Conservation (phyloP, 1,140 invertebrate genomes). For the Drosophila ananassae region DNA sequence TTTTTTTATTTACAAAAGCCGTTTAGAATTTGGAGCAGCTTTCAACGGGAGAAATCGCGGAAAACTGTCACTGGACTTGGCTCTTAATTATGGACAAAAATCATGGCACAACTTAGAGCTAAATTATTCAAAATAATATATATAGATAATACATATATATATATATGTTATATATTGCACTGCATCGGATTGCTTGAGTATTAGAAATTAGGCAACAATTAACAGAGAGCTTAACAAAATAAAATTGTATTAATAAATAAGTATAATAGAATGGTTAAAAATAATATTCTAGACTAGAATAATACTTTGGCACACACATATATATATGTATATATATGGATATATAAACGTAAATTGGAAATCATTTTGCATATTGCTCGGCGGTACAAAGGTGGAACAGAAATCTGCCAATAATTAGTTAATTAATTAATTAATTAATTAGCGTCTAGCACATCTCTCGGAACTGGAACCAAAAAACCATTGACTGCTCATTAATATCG, state of each 20-base stretch:
- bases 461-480: constrained; percentile 77
- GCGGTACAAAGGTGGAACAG: constrained; percentile 62
- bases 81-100: constrained; percentile 25
- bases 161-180: constrained; percentile 58
- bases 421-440: constrained; percentile 52
- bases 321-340: constrained; percentile 9
- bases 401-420: constrained; percentile 25
- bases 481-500: constrained; percentile 74
- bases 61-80: constrained; percentile 16
- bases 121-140: constrained; percentile 18
- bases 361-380: constrained; percentile 36
- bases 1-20: constrained; percentile 56
- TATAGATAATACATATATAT: neutral
- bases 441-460: constrained; percentile 19
- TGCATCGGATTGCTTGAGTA: constrained; percentile 47
- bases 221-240: constrained; percentile 17
- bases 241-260: neutral
- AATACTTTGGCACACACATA: constrained; percentile 73
- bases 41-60: neutral
- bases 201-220: constrained; percentile 71
- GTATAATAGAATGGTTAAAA: constrained; percentile 18
- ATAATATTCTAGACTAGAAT: constrained; percentile 45
- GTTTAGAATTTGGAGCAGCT: constrained; percentile 30
- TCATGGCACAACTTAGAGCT: constrained; percentile 27
- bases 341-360: constrained; percentile 30